Base-by-base conservation (phyloP, 2,888 invertebrate species). In the Argyra leucocephala region DNA sequence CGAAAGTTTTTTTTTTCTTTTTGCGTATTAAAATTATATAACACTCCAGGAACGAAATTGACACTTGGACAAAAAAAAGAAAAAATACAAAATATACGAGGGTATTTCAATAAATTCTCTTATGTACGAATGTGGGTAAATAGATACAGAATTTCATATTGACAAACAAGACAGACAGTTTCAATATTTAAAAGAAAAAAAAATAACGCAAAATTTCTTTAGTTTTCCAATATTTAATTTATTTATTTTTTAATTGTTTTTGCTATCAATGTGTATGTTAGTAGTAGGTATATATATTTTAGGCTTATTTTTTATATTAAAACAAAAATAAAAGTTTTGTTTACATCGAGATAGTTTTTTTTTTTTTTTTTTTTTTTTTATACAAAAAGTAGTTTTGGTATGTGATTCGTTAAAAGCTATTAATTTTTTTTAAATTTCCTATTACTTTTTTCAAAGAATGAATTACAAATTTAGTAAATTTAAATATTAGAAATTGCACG, bases 21-120 rank as follows among this genome's bases (percentile, higher is more conserved):
- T 48, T 48, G 48, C 48, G 48, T 48, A 48, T 48, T 48, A 48
- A 48, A 48, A 48, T 48, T 48, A 48, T 48, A 48, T 48, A 48
- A 48, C 48, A 48, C 48, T 48, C 48, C 48, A 48, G 48, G 48
- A 48, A 48, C 48, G 48, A 48, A 48, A 48, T 18, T 48, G 48
- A 48, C 48, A 48, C 48, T 48, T 48, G 48, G 48, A 48, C 48
- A 48, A 48, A 48, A 48, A 48, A 48, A 48, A 48, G 15, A 37
- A 37, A 37, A 37, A 10, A 48, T 48, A 48, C 48, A 48, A 48
- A 48, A 18, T 48, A 48, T 48, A 48, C 48, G 48, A 48, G 48
- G 48, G 48, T 48, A 48, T 48, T 48, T 18, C 48, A 12, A 48
- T 18, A 48, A 48, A 18, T 48, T 48, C 18, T 48, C 12, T 48